Percentiles rank a stretch among this genome's conserved stretches.
phyloP scores from a whole-genome alignment of 2,113 vertebrate species.

The Myrmecobius fasciatus region DNA sequence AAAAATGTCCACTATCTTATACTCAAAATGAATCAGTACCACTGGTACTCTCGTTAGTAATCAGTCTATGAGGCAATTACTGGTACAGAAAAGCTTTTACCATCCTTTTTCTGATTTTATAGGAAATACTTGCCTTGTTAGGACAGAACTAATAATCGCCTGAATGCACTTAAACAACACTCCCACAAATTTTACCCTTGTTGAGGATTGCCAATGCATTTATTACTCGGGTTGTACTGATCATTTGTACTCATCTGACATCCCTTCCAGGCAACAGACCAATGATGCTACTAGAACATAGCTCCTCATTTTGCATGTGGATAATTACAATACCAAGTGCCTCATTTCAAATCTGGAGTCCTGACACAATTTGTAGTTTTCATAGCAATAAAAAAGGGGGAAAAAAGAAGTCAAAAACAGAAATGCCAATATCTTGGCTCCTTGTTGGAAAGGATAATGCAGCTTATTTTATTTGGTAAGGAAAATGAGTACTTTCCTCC shows the following conservation, averaged over 20 bases:
- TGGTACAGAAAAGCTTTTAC: neutral
- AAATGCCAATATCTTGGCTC: neutral
- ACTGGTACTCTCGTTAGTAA: neutral
- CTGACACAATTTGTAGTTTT: neutral
- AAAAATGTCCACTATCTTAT: neutral
- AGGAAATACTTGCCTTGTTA: slow-evolving; percentile 47
- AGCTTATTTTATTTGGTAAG: neutral
- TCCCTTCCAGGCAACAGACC: neutral
- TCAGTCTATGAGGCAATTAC: slow-evolving; percentile 10
- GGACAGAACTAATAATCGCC: slow-evolving; percentile 40
- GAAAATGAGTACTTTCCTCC: neutral
- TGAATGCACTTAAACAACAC: slow-evolving; percentile 25
- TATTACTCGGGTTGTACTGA: neutral
- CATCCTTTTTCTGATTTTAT: slow-evolving; percentile 38
- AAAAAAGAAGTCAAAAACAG: neutral
- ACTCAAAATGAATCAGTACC: slow-evolving; percentile 16
- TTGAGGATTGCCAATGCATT: neutral
- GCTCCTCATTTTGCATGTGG: neutral
- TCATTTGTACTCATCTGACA: neutral
- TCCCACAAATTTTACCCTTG: slow-evolving; percentile 30
- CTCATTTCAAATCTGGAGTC: neutral
- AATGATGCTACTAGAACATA: neutral
- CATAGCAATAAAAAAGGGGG: neutral
- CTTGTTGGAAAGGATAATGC: neutral
- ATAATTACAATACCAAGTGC: neutral